Evolutionary conservation across 35 echinoderm and acorn worm genomes (phyloP).

Genomic region (Ophioderma brevispina): DNA sequence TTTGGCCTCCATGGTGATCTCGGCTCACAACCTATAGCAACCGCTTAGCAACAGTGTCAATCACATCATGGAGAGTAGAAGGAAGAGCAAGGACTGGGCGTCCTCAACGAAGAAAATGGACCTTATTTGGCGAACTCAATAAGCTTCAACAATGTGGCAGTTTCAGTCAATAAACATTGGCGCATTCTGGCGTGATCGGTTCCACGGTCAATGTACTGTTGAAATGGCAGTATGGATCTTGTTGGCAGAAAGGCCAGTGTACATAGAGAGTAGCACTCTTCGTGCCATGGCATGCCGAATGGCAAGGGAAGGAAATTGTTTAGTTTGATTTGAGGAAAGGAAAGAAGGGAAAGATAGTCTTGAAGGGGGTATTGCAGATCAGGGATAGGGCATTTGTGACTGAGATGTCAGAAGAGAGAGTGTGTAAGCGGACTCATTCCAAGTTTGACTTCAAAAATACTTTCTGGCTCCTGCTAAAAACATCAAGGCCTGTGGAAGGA

Average conservation of each 20-base stretch:
- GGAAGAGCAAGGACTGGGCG: constrained; percentile 83
- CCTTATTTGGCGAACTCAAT: constrained; percentile 68
- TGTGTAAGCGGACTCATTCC: too few species aligned
- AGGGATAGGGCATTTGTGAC: too few species aligned
- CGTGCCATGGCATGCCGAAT: constrained; percentile 25
- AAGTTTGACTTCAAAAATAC: too few species aligned
- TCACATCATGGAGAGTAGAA: constrained; percentile 42
- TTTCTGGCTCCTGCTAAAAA: too few species aligned
- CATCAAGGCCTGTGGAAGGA: too few species aligned
- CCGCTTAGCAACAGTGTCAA: constrained; percentile 45
- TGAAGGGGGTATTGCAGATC: too few species aligned
- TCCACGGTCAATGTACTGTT: constrained; percentile 76
- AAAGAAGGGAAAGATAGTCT: too few species aligned
- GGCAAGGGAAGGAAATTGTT: too few species aligned
- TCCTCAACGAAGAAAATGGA: constrained; percentile 97
- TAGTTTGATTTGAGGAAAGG: too few species aligned
- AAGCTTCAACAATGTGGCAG: constrained; percentile 49
- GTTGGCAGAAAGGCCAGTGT: constrained; percentile 94
- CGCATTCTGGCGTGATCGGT: constrained; percentile 74
- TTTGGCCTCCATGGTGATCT: constrained; percentile 91
- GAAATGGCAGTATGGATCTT: constrained; percentile 91
- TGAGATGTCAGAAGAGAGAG: too few species aligned
- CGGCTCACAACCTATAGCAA: constrained; percentile 28
- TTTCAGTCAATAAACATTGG: constrained; percentile 62
- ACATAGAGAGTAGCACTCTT: constrained; percentile 80